Percentiles rank a stretch among this genome's conserved stretches.
These are phyloP conservation scores for Speoplatyrhinus poulsoni DNA, from an alignment of 2,113 vertebrate species.

Conservation along the genomic window DNA sequence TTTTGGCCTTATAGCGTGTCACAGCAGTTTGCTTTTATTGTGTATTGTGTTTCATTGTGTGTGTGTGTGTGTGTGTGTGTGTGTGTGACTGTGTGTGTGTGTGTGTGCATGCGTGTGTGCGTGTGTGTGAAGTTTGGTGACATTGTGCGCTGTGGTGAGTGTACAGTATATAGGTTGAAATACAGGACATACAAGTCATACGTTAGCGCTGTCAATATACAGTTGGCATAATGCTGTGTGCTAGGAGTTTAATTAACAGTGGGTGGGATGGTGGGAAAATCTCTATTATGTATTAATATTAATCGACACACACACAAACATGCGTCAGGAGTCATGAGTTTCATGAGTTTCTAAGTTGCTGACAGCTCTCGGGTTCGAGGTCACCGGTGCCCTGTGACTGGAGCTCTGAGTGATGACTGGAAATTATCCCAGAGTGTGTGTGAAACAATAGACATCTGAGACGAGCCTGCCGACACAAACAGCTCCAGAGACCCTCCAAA, in stretches of 20 bases:
- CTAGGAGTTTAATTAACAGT: background rate
- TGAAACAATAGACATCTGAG: background rate
- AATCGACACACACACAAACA: constrained; percentile 3
- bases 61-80: background rate
- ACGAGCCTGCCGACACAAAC: too few relatives aligned
- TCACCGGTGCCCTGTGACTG: constrained; percentile 24
- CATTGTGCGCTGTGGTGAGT: constrained; percentile 6
- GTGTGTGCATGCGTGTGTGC: background rate
- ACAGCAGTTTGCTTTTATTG: constrained; percentile 45
- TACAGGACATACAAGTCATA: background rate
- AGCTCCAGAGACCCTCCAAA: too few relatives aligned
- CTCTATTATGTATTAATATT: background rate
- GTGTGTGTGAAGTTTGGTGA: background rate
- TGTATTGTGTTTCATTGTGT: constrained; percentile 20
- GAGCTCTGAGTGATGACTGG: constrained; percentile 42
- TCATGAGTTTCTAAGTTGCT: constrained; percentile 46
- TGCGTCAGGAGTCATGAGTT: background rate
- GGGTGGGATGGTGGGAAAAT: background rate
- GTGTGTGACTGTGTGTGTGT: background rate
- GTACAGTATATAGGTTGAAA: background rate
- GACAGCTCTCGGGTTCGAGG: constrained; percentile 58
- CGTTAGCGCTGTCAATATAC: too few relatives aligned
- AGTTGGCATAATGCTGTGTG: too few relatives aligned
- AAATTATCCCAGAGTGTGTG: constrained; percentile 24
- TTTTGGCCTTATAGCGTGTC: constrained; percentile 48